Evolutionary conservation across 2,797 vertebrate species (phyloP).

Genomic region (Sciurus carolinensis): DNA sequence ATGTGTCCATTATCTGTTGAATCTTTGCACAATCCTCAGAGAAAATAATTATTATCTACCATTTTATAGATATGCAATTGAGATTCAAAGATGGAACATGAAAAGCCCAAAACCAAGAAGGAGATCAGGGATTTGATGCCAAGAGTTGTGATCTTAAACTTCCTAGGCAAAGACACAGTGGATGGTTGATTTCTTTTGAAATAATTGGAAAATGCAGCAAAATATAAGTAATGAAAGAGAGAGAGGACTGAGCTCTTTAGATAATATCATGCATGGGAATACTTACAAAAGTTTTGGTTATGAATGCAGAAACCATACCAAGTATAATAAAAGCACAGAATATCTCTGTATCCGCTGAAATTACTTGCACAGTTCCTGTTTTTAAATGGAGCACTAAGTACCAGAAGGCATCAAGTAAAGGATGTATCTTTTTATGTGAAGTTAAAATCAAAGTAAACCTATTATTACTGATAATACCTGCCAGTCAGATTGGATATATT

Average conservation of each 20-base stretch:
- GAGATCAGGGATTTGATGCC: not conserved
- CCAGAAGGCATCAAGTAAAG: conserved; percentile 81
- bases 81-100: not conserved
- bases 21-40: not conserved
- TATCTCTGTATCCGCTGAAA: not conserved
- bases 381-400: conserved; percentile 66
- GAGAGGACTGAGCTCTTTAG: conserved; percentile 19
- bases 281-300: conserved; percentile 2
- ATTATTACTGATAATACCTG: conserved; percentile 86
- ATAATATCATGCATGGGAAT: not conserved
- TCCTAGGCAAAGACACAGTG: not conserved
- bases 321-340: conserved; percentile 8
- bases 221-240: not conserved
- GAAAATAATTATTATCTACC: not conserved
- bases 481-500: conserved; percentile 83
- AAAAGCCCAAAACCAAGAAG: not conserved
- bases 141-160: not conserved
- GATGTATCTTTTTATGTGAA: conserved; percentile 80
- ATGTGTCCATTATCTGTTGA: not conserved
- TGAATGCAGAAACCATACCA: conserved; percentile 11
- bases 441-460: conserved; percentile 88
- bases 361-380: conserved; percentile 16
- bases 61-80: not conserved
- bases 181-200: conserved; percentile 25
- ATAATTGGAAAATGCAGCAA: conserved; percentile 59